phyloP scores from a whole-genome alignment of 2,888 invertebrate species.

The Epinotia nisella region DNA sequence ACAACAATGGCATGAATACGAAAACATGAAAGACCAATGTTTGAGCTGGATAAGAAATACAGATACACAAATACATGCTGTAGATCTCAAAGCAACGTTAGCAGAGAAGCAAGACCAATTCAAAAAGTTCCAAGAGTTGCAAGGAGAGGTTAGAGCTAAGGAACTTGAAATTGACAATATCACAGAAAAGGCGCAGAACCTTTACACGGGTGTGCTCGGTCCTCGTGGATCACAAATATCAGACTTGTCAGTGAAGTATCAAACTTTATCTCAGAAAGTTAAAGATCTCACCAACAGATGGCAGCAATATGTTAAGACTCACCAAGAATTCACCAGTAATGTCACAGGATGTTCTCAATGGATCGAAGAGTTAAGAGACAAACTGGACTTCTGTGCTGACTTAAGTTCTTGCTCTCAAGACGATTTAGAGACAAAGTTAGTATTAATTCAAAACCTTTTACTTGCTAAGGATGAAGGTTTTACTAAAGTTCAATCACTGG shows the following conservation, averaged over 20 bases:
- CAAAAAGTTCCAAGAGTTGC: conserved; percentile 90
- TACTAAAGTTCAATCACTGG: conserved; percentile 92
- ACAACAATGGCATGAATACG: conserved; percentile 96
- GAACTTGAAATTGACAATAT: conserved; percentile 97
- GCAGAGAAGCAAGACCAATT: conserved; percentile 93
- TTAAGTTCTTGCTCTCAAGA: conserved; percentile 92
- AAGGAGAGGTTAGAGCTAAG: conserved; percentile 95
- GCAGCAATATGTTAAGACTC: conserved; percentile 95
- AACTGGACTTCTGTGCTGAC: conserved; percentile 94
- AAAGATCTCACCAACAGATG: conserved; percentile 96
- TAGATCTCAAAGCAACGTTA: conserved; percentile 93
- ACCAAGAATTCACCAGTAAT: conserved; percentile 94
- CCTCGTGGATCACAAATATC: conserved; percentile 93
- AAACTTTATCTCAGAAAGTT: conserved; percentile 94
- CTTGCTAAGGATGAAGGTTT: conserved; percentile 97
- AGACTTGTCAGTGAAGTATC: conserved; percentile 96
- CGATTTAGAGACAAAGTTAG: conserved; percentile 93
- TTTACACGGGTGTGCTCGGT: conserved; percentile 89
- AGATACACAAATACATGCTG: conserved; percentile 93
- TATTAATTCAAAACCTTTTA: conserved; percentile 93
- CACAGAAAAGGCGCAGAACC: conserved; percentile 94
- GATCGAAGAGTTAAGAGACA: conserved; percentile 92
- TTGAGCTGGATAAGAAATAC: conserved; percentile 94
- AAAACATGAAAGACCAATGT: conserved; percentile 93
- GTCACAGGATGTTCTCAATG: conserved; percentile 92